These are phyloP conservation scores for Rotaria socialis DNA, from an alignment of 2,888 invertebrate genomes.

Conservation along the genomic window DNA sequence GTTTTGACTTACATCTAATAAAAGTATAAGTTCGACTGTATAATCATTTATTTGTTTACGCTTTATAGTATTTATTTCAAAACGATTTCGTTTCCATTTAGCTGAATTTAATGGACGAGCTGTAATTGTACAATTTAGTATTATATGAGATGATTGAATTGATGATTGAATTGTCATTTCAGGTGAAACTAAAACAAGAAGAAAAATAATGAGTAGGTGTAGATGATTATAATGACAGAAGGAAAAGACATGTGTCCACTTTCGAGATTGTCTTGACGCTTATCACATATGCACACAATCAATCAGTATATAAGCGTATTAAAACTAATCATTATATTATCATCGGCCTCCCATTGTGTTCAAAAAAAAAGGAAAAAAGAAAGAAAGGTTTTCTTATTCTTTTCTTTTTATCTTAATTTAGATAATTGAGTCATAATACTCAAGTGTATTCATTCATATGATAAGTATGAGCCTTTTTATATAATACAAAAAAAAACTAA, in stretches of 20 bases:
- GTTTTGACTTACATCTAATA: slow-evolving; percentile 1
- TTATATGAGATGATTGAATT: background rate
- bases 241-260: slow-evolving; percentile 3
- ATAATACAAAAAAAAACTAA: background rate
- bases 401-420: background rate
- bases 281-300: background rate
- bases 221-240: background rate
- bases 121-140: slow-evolving; percentile 19
- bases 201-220: background rate
- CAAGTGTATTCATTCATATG: background rate
- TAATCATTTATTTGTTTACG: slow-evolving; percentile 26
- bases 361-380: background rate
- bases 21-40: slow-evolving; percentile 13
- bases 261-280: background rate
- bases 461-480: background rate
- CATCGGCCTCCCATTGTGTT: background rate
- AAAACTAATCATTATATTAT: slow-evolving; percentile 26
- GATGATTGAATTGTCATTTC: slow-evolving; percentile 7
- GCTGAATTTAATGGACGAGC: slow-evolving; percentile 21
- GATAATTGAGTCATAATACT: slow-evolving; percentile 35
- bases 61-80: background rate
- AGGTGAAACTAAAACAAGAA: slow-evolving; percentile 14
- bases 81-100: slow-evolving; percentile 33
- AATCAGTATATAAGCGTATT: slow-evolving; percentile 17
- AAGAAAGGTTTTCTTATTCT: background rate